Conservation (phyloP, 2,113 vertebrate species). For the Galemys pyrenaicus region DNA sequence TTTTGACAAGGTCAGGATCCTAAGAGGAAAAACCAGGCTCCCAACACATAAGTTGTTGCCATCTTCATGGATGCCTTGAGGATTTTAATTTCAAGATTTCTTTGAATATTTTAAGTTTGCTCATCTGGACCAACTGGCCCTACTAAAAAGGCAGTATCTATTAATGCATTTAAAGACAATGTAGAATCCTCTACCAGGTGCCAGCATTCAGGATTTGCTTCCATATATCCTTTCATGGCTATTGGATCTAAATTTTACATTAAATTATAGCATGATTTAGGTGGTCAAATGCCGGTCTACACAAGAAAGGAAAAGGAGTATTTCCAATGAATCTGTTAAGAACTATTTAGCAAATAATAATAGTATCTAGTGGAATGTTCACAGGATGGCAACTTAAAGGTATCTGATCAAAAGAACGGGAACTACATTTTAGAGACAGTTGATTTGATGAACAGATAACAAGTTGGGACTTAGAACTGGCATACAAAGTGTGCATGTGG, state of each 20-base stretch:
- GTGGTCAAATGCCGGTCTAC: not conserved
- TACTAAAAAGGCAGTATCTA: not conserved
- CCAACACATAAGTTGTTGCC: not conserved
- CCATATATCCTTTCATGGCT: not conserved
- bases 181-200: not conserved
- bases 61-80: not conserved
- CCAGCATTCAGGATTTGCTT: not conserved
- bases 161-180: not conserved
- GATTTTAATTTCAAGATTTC: not conserved
- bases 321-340: not conserved
- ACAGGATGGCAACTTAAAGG: not conserved
- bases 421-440: no score
- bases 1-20: not conserved
- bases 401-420: not conserved
- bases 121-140: not conserved
- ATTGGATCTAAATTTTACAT: not conserved
- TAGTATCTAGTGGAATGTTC: not conserved
- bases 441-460: no score
- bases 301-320: not conserved
- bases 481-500: no score
- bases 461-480: no score
- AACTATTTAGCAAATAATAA: not conserved
- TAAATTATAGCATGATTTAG: not conserved
- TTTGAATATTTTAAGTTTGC: not conserved
- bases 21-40: not conserved